Conservation (phyloP, 2,797 vertebrate species). For the Pseudochirops corinnae region DNA sequence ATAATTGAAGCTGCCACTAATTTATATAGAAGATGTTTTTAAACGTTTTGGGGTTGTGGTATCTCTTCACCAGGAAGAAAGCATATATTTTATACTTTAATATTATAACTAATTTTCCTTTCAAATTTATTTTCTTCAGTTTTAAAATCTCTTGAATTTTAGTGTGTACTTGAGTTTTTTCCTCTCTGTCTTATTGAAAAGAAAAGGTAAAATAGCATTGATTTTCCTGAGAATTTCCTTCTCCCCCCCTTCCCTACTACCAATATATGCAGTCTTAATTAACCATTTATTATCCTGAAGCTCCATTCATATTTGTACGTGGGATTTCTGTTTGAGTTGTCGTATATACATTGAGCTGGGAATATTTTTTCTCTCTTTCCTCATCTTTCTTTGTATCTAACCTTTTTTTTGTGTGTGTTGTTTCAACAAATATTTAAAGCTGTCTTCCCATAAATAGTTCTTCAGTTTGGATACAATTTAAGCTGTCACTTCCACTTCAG, state of each 20-base stretch:
- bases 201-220: background rate
- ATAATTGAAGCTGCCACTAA: background rate
- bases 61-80: background rate
- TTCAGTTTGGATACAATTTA: background rate
- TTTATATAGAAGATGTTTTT: conserved; percentile 31
- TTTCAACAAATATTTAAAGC: background rate
- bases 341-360: conserved; percentile 35
- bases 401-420: background rate
- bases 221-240: conserved; percentile 32
- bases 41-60: conserved; percentile 37
- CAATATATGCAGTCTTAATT: conserved; percentile 50
- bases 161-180: background rate
- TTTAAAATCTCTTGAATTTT: conserved; percentile 39
- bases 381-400: conserved; percentile 23
- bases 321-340: conserved; percentile 30
- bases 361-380: conserved; percentile 31
- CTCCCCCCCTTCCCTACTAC: background rate
- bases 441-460: background rate
- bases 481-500: background rate
- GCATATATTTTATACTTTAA: conserved; percentile 4
- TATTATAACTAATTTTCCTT: conserved; percentile 15
- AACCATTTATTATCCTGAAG: conserved; percentile 36
- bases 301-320: conserved; percentile 17
- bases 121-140: conserved; percentile 37
- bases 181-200: conserved; percentile 10